phyloP scores from a whole-genome alignment of 2,797 vertebrate genomes.

The Trachurus trachurus region DNA sequence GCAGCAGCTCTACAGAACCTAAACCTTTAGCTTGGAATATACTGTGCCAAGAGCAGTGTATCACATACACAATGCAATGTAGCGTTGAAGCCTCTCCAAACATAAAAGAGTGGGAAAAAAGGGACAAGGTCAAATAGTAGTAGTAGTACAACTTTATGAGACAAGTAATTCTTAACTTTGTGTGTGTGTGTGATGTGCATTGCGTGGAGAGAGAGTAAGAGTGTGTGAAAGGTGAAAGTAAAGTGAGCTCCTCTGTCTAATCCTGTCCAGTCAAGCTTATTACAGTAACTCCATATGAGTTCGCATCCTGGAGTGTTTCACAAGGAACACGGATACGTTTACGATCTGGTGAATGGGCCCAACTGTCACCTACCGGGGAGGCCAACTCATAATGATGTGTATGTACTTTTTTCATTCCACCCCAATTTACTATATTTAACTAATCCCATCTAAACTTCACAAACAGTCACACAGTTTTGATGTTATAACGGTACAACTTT shows the following conservation, averaged over 20 bases:
- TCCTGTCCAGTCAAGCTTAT: slow-evolving; percentile 30
- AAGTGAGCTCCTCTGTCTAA: slow-evolving; percentile 45
- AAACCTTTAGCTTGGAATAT: background rate
- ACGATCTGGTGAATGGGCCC: slow-evolving; percentile 22
- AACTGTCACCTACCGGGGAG: background rate
- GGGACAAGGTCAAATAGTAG: slow-evolving; percentile 6
- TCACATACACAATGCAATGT: background rate
- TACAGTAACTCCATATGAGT: slow-evolving; percentile 29
- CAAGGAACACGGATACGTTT: slow-evolving; percentile 51
- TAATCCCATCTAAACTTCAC: background rate
- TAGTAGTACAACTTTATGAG: background rate
- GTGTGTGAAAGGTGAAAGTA: slow-evolving; percentile 35
- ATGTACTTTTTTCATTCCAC: background rate
- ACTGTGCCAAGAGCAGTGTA: background rate
- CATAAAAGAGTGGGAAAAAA: background rate
- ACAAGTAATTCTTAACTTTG: slow-evolving; percentile 1
- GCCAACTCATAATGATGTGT: background rate
- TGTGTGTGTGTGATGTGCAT: background rate
- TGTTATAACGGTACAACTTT: background rate
- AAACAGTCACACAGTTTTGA: background rate
- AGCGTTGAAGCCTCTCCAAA: no score
- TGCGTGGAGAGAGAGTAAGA: background rate
- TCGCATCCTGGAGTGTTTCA: slow-evolving; percentile 50
- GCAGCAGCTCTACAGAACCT: background rate
- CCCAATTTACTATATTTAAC: background rate